Conservation (phyloP, 2,797 vertebrate genomes). For the Pitangus sulphuratus region DNA sequence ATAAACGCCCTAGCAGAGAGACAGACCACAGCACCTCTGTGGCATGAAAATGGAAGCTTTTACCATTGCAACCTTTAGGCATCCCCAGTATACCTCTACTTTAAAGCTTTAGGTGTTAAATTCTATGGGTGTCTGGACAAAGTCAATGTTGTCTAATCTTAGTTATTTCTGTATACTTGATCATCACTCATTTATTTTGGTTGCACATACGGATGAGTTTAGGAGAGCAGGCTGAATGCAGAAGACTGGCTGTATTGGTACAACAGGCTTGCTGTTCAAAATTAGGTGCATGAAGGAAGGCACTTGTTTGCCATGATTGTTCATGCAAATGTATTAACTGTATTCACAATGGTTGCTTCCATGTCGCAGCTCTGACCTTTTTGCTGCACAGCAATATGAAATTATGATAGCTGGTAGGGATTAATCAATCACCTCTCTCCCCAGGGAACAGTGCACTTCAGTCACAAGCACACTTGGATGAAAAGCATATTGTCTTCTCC, state of each 20-base stretch:
- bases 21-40: not conserved
- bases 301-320: fast-evolving
- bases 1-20: not conserved
- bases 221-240: not conserved
- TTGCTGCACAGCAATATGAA: not conserved
- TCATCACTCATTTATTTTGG: not conserved
- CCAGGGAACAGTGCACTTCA: not conserved
- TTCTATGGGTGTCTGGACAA: not conserved
- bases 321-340: not conserved
- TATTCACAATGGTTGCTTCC: not conserved
- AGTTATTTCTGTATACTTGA: not conserved
- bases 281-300: not conserved
- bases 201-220: not conserved
- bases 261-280: not conserved
- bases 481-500: not conserved
- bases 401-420: not conserved
- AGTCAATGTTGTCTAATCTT: not conserved
- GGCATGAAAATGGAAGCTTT: not conserved
- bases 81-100: not conserved
- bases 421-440: not conserved
- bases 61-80: not conserved
- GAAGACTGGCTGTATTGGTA: not conserved
- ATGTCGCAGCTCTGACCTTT: not conserved
- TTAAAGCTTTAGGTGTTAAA: not conserved
- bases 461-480: not conserved